Base-by-base conservation (phyloP, 2,797 vertebrate genomes). In the Orientallactaga sibirica region DNA sequence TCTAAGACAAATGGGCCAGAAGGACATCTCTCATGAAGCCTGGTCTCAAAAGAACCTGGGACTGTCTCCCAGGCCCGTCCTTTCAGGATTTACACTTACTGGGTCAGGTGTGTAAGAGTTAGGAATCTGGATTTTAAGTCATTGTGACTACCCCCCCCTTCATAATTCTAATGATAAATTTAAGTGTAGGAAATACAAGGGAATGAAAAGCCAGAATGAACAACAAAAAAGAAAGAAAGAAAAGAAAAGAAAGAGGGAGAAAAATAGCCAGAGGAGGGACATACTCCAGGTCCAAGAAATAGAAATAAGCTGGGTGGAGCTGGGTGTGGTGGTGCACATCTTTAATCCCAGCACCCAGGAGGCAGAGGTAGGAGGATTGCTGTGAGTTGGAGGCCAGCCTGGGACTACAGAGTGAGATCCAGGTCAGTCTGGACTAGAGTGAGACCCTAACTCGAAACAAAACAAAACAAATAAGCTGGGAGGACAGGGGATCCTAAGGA, bases 171-270 rank as follows among this genome's bases (percentile, higher is more conserved):
- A 91, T 67, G 88, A 71, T 25, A 24, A 55, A 55, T 55, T 55
- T 19, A 88, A 95, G 68, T 82, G 15, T 93, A 71, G 48, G 82
- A 94, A 92, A 85, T 24, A 81, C 74, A 82, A 67, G 25, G 48
- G 62, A 78, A 78, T 27, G n/a, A 80, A 86, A 80, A 78, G 43
- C 7, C 48, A 66, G 22, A 81, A 88, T 68, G 22, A 92, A 33
- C 8, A 94, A 25, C 77, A 18, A 4, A 41, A 76, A 14, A 73
- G 12, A 67, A 78, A 68, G 5, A 55, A 64, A 5, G 14, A 48
- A 48, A 48, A 48, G 43, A 8, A 48, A 8, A 8, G 43, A 4
- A 33, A 73, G 18, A 73, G 15, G 61, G 82, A 68, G 7, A 55
- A 8, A 48, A 8, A 48, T 4, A 48, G 43, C n/a, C n/a, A n/a